Base-by-base conservation (phyloP, 2,888 invertebrate species). In the Zaprionus obscuricornis region DNA sequence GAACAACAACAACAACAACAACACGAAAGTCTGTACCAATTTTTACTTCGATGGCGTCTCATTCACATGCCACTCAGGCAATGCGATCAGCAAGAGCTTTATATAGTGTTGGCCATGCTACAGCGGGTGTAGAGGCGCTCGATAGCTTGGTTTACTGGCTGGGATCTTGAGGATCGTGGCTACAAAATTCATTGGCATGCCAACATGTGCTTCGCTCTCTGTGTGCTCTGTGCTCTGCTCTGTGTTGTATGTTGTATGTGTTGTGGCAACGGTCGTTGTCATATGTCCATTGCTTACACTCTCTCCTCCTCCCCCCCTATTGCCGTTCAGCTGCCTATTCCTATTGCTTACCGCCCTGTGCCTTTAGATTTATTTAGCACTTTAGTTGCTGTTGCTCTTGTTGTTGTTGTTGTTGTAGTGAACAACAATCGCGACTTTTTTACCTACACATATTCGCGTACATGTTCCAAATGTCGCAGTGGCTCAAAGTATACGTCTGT, bases 51-150 rank as follows among this genome's bases (percentile, higher is more conserved):
- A 42, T 51, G 56, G 40, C 63, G 52, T 39, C 85, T 79, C 81
- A 79, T 85, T 85, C 79, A 79, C 84, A 85, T 79, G 86, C 86
- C 77, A 85, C 67, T 85, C 84, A 66, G 66, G 62, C 52, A n/a
- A 13, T n/a, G n/a, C n/a, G n/a, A n/a, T n/a, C n/a, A n/a, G n/a
- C n/a, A n/a, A 6, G 5, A 24, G 33, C 13, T 7, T 3, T 10
- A 17, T n/a, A n/a, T n/a, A n/a, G n/a, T n/a, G n/a, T n/a, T n/a
- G n/a, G n/a, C n/a, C n/a, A n/a, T n/a, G 13, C 17, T 13, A 8
- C 52, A 17, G 24, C 20, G 24, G 3, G 8, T 26, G 42, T 33
- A 37, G 31, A 20, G 43, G 39, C 42, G 24, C 26, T 36, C 22
- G 34, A 24, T n/a, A 33, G 27, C 31, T 40, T 29, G 13, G 18